Evolutionary conservation across 1,140 invertebrate species (phyloP).

Genomic region (Apis florea): DNA sequence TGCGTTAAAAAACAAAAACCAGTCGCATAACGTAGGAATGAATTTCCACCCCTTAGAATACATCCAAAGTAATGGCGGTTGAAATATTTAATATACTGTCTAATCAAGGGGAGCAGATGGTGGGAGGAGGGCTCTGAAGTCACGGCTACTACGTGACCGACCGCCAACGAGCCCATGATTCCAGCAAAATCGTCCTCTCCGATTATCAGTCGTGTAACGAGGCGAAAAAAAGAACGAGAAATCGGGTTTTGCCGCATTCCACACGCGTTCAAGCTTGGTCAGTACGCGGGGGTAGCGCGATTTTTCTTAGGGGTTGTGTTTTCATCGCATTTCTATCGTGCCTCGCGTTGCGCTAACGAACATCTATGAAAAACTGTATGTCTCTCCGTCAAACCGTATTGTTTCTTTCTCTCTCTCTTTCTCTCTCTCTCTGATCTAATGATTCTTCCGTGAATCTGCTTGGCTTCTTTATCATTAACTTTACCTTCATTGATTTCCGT

Average conservation of each 20-base stretch:
- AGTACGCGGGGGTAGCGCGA: neutral
- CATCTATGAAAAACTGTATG: neutral
- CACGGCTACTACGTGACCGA: conserved; percentile 24
- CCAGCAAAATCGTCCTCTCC: conserved; percentile 23
- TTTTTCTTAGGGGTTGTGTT: conserved; percentile 23
- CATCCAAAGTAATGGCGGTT: conserved; percentile 6
- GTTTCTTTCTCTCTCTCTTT: neutral
- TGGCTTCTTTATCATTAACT: neutral
- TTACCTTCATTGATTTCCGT: neutral
- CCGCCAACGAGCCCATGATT: conserved; percentile 27
- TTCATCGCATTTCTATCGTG: conserved; percentile 35
- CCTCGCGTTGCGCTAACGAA: conserved; percentile 15
- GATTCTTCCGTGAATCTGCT: conserved; percentile 4
- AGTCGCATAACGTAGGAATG: neutral
- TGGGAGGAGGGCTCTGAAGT: neutral
- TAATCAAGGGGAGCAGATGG: neutral
- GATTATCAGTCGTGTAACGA: conserved; percentile 31
- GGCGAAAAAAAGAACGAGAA: conserved; percentile 25
- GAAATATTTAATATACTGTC: conserved; percentile 23
- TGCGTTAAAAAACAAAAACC: neutral
- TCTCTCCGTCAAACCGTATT: conserved; percentile 19
- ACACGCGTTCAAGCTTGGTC: neutral
- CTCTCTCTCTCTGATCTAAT: neutral
- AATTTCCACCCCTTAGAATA: neutral
- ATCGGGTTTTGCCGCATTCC: conserved; percentile 43